Base-by-base conservation (phyloP, 2,797 vertebrate genomes). In the Tenualosa ilisha region DNA sequence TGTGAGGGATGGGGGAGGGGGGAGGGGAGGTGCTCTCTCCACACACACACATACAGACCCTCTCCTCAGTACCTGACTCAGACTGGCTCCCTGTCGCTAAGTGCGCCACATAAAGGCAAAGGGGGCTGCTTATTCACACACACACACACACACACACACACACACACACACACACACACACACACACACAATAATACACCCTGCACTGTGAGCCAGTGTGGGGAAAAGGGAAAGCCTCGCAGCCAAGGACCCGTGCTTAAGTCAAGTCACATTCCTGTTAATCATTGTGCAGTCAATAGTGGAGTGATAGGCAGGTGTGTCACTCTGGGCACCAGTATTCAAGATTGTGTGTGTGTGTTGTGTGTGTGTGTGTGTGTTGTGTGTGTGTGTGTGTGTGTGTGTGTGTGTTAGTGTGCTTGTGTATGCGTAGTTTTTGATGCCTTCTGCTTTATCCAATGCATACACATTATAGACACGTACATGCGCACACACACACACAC, bases 241-340 rank as follows among this genome's bases (percentile, higher is more conserved):
- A 75, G 68, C 68, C 68, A 40, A 75, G 68, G 13, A 40, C 68
- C 68, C 31, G 3, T 75, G 68, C 68, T 75, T 40, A 40, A 75
- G 68, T 75, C 68, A 7, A 75, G 68, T 75, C 68, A 75, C 68
- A 75, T 75, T 40, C 68, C 68, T 43, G 68, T 75, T 75, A 40
- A 75, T 75, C 5, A 40, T 75, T 40, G 68, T 40, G 68, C 31
- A 75, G 68, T 75, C 68, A 75, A 20, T 75, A 43, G 68, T 17
- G 68, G 31, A 75, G 31, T 75, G 37, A 75, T 40, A 17, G 68
- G 5, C 68, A 37, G 63, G 15, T 2, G 11, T 68, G 63, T 65
- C 24, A 65, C 63, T 65, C 24, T 65, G 63, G 0, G 61, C n/a
- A 31, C 31, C 31, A 31, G 31, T 31, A 31, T 31, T 31, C 0